These are phyloP conservation scores for Hypocryptadius cinnamomeus DNA, from an alignment of 2,113 vertebrate species.

Conservation along the genomic window DNA sequence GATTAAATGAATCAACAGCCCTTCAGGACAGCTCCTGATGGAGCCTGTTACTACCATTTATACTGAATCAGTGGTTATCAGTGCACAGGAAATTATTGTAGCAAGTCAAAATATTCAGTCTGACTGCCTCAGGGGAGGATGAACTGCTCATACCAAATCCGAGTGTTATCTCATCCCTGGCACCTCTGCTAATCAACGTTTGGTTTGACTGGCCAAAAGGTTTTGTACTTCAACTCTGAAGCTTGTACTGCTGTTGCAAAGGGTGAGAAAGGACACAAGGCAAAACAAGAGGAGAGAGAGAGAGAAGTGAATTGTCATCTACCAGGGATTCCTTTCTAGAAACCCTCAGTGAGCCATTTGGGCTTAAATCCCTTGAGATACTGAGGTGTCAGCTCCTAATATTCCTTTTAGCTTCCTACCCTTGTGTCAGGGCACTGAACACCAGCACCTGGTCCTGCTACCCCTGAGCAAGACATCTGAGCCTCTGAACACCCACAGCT, in stretches of 20 bases:
- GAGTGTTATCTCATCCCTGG: conserved; percentile 69
- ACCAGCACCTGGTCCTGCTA: background rate
- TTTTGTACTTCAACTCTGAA: background rate
- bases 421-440: background rate
- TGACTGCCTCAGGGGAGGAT: conserved; percentile 55
- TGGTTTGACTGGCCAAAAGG: conserved; percentile 47
- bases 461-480: background rate
- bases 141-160: conserved; percentile 67
- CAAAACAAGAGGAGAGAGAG: background rate
- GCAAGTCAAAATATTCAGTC: conserved; percentile 49
- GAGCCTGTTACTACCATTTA: conserved; percentile 23
- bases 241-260: background rate
- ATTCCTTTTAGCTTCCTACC: background rate
- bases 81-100: background rate
- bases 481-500: background rate
- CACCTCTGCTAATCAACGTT: conserved; percentile 67
- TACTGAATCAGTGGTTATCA: conserved; percentile 5
- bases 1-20: conserved; percentile 29
- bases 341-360: background rate
- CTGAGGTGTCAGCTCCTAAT: background rate
- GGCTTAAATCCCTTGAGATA: background rate
- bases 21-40: conserved; percentile 2
- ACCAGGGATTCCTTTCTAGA: background rate
- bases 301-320: background rate
- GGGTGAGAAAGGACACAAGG: background rate